These are phyloP conservation scores for Delia radicum DNA, from an alignment of 1,140 invertebrate genomes.

Conservation along the genomic window DNA sequence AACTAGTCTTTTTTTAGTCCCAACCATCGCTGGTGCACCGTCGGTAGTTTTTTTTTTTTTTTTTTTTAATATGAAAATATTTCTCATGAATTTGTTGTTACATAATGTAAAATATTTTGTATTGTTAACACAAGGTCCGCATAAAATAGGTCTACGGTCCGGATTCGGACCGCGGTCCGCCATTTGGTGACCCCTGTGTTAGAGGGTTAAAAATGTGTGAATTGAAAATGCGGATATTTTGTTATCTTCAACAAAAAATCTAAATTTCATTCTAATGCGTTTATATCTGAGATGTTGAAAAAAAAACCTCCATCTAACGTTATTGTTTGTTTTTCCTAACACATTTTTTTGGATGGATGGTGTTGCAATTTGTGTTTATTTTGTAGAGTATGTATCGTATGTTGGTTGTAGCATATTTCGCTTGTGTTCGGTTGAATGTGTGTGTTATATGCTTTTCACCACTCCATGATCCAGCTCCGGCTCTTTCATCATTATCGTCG, in stretches of 20 bases:
- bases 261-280: slow-evolving; percentile 4
- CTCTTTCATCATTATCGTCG: neutral
- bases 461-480: neutral
- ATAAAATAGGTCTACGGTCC: no score
- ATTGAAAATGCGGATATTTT: slow-evolving; percentile 1
- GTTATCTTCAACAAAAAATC: slow-evolving; percentile 2
- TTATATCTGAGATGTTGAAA: neutral
- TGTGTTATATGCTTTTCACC: neutral
- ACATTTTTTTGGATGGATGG: neutral
- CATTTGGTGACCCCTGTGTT: no score
- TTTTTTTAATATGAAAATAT: no score
- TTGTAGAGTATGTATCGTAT: no score
- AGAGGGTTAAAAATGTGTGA: no score
- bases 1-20: no score
- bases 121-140: no score
- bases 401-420: neutral
- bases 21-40: no score
- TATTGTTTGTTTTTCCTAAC: neutral
- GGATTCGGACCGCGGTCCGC: no score
- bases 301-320: neutral
- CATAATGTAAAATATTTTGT: no score
- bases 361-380: slow-evolving; percentile 1
- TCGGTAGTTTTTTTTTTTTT: no score
- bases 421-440: neutral
- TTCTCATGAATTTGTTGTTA: no score